These are phyloP conservation scores for Amphiura filiformis DNA, from an alignment of 35 echinoderm and acorn worm genomes.

Conservation along the genomic window DNA sequence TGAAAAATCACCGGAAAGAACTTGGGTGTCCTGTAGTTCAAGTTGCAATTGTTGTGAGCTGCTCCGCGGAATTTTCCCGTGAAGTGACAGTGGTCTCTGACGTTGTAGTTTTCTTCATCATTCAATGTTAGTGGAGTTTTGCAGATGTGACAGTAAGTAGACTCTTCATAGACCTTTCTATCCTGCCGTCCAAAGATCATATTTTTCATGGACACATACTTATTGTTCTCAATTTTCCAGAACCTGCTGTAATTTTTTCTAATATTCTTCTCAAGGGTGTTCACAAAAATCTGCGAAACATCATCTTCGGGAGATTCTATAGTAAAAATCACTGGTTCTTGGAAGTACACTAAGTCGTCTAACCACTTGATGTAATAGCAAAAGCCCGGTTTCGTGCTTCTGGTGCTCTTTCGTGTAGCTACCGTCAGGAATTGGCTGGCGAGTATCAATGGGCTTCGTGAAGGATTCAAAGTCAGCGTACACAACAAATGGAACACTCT, in stretches of 20 bases:
- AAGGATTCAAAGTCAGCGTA: background rate
- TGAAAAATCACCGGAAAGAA: conserved; percentile 9
- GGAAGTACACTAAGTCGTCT: background rate
- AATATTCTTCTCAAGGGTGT: background rate
- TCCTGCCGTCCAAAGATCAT: background rate
- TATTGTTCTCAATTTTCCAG: background rate
- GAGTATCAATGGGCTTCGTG: background rate
- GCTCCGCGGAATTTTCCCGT: conserved; percentile 19
- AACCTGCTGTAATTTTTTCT: too few relatives aligned
- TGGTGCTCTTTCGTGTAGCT: background rate
- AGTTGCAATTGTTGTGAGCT: too few relatives aligned
- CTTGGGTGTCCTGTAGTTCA: background rate
- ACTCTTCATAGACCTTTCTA: background rate
- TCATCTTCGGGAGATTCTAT: background rate
- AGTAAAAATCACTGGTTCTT: background rate
- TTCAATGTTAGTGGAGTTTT: background rate
- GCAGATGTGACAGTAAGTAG: background rate
- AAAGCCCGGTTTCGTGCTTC: background rate
- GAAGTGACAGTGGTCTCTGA: conserved; percentile 15
- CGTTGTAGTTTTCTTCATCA: background rate
- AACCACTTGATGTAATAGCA: background rate
- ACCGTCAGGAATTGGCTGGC: background rate
- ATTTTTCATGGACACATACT: background rate
- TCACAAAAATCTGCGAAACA: conserved; percentile 3
- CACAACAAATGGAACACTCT: background rate